These are phyloP conservation scores for Dendrocincla fuliginosa DNA, from an alignment of 2,797 vertebrate genomes.

Conservation along the genomic window DNA sequence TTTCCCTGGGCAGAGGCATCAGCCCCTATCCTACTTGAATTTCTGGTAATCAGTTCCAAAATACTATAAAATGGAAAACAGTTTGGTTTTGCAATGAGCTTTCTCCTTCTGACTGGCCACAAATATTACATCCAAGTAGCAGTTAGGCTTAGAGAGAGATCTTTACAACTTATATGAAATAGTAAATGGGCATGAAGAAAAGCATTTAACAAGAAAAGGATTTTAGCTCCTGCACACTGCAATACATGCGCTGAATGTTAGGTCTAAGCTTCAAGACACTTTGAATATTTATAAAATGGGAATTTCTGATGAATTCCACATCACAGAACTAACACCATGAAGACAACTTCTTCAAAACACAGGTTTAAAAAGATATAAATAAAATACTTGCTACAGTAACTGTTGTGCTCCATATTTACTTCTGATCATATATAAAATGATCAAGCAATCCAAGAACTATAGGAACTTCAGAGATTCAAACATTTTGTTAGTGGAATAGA, in stretches of 20 bases:
- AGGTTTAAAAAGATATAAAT: not conserved
- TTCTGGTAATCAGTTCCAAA: not conserved
- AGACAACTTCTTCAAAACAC: not conserved
- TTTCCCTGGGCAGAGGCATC: not conserved
- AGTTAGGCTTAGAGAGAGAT: not conserved
- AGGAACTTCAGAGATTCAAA: not conserved
- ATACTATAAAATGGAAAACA: not conserved
- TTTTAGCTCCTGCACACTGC: not conserved
- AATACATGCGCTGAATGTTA: not conserved
- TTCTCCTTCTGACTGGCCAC: not conserved
- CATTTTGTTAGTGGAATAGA: not conserved
- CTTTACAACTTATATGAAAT: not conserved
- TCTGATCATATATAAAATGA: not conserved
- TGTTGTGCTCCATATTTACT: not conserved
- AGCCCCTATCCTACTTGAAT: not conserved
- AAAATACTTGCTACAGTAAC: not conserved
- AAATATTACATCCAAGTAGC: not conserved
- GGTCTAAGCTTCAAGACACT: not conserved
- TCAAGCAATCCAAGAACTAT: not conserved
- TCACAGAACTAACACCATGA: not conserved
- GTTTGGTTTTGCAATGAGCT: not conserved
- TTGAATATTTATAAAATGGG: not conserved
- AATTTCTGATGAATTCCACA: not conserved
- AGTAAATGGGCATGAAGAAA: not conserved
- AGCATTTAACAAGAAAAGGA: not conserved